Base-by-base conservation (phyloP, 2,797 vertebrate species). In the Lerista edwardsae region DNA sequence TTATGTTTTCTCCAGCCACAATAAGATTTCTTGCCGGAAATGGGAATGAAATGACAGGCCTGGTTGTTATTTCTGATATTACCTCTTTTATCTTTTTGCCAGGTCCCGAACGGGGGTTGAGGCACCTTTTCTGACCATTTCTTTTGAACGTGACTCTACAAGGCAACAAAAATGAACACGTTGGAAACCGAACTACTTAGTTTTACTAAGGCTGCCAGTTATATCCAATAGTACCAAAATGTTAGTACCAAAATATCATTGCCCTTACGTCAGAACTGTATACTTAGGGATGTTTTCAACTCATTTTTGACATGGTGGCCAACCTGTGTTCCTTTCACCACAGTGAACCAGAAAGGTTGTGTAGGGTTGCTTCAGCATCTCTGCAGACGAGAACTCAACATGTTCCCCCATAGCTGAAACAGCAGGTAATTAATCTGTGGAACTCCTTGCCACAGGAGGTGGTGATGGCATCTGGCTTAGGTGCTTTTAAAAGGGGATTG, bases 11-110 rank as follows among this genome's bases (percentile, higher is more conserved):
- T n/a, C 25, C 21, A 3, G 9, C 27, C 25, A 4, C 4, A 62
- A 6, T 36, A 10, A 7, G 3, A 19, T 71, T 3, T 10, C 15
- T 44, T 31, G 1, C 7, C 23, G 36, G 19, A 5, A 59, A 11
- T 36, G 34, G 14, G 14, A 34, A 25, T 79, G 34, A 80, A 23
- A 11, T n/a, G 11, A 6, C 10, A 17, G 0, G 4, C 21, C 23
- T 31, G 7, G 31, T 41, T 4, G 64, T 25, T 12, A 27, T 7
- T 2, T 6, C 10, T 11, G 10, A 12, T 12, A 68, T 41, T 64
- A 87, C 86, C 65, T 44, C 41, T 76, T 80, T 87, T 41, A 87
- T 72, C 36, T 1, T 75, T n/a, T 23, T 55, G 29, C 72, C 86
- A 57, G 76, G 86, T 0, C 21, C 3, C 1, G 10, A 11, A 15